Evolutionary conservation across 2,888 invertebrate genomes (phyloP).

Genomic region (Tuberolachnus salignus): DNA sequence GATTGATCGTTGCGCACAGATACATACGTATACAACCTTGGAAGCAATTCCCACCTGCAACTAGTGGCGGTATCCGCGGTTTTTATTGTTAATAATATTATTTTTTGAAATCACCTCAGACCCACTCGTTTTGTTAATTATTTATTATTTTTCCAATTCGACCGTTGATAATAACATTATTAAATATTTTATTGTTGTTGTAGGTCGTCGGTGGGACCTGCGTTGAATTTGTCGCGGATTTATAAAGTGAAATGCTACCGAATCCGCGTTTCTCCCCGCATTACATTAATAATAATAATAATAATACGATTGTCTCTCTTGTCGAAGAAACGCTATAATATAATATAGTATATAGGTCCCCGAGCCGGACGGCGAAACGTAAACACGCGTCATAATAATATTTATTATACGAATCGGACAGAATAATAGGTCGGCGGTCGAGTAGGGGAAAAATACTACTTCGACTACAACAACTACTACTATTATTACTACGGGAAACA

Average conservation of each 20-base stretch:
- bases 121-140: no score
- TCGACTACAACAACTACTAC: neutral
- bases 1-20: no score
- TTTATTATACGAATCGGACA: conserved; percentile 4
- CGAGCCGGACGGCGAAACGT: conserved; percentile 10
- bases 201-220: conserved; percentile 39
- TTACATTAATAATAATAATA: neutral
- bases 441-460: neutral
- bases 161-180: no score
- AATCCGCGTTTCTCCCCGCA: conserved; percentile 53
- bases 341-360: no score
- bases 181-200: conserved; percentile 17
- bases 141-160: no score
- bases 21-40: no score
- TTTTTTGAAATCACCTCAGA: no score
- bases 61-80: no score
- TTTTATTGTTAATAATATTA: no score
- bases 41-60: no score
- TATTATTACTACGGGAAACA: neutral
- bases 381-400: neutral
- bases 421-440: conserved; percentile 4
- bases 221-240: conserved; percentile 48
- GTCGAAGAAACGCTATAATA: neutral
- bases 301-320: neutral
- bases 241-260: conserved; percentile 50